Evolutionary conservation across 2,888 invertebrate species (phyloP).

Genomic region (Epinotia bilunana): DNA sequence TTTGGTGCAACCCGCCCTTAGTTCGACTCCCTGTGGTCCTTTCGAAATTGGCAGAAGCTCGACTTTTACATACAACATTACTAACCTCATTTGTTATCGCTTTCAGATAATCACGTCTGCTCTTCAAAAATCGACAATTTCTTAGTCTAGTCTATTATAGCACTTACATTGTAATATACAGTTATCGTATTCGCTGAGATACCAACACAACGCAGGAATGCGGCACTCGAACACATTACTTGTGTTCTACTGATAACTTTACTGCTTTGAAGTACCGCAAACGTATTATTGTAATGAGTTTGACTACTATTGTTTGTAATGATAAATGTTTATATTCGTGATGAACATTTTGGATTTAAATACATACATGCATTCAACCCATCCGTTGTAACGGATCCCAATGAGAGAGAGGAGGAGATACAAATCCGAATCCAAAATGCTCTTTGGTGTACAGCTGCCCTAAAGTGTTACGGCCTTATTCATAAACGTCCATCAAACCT

Average conservation of each 20-base stretch:
- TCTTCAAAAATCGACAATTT: conserved; percentile 30
- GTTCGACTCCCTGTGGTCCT: not conserved
- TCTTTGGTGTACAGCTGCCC: too few relatives aligned
- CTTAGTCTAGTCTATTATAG: too few relatives aligned
- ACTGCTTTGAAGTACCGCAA: conserved; percentile 25
- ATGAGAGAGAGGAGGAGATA: too few relatives aligned
- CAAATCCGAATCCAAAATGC: too few relatives aligned
- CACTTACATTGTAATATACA: conserved; percentile 6
- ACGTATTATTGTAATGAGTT: not conserved
- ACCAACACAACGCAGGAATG: not conserved
- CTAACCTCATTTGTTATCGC: conserved; percentile 21
- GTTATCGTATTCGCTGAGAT: conserved; percentile 3
- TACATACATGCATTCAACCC: too few relatives aligned
- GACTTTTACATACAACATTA: not conserved
- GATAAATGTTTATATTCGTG: not conserved
- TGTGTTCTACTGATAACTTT: conserved; percentile 27
- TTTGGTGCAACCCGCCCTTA: too few relatives aligned
- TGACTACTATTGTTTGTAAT: not conserved
- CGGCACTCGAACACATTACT: conserved; percentile 17
- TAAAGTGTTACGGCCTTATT: too few relatives aligned
- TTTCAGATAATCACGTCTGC: conserved; percentile 21
- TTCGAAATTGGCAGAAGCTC: not conserved
- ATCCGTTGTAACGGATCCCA: too few relatives aligned
- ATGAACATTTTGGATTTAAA: not conserved
- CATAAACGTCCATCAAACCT: too few relatives aligned